Evolutionary conservation across 2,888 invertebrate species (phyloP), one percentile per base, ranked within the genome.

Genomic region (Cyaniris semiargus): DNA sequence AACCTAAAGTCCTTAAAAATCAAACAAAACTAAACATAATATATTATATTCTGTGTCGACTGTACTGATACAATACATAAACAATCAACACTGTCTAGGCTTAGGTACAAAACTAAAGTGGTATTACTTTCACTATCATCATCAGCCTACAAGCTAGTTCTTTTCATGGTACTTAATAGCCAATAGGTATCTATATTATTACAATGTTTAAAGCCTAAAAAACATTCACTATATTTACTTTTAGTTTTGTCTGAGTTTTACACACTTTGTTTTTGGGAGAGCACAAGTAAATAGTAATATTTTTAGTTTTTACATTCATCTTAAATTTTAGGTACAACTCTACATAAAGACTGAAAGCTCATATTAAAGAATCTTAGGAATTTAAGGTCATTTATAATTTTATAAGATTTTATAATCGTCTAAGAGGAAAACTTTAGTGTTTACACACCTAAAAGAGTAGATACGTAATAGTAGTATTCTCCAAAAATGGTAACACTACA

Each of bases 401-500:
- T n/a, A n/a, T n/a, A n/a, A n/a, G n/a, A n/a, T 1, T 66, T 66
- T 66, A 18, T 27, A 15, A 31, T 15, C 31, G 66, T 27, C 15
- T 66, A 27, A 27, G 66, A 66, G 27, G 27, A 27, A 15, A 27
- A 66, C 4, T 21, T 4, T 23, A 60, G 4, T 66, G 23, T 66
- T 66, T 31, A 66, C 66, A 31, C 10, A 15, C 27, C 66, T 15
- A 10, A 38, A 38, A 38, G 38, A 38, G 44, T 27, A 66, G 48
- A 18, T 7, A 66, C 66, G 66, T 66, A 31, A 5, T 6, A 66
- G 27, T 74, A 21, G 23, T 18, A 6, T 27, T 44, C 0, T 8
- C 53, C 74, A 21, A 53, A 74, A 53, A 74, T 23, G 74, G 74
- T 7, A 27, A 23, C 10, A 15, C 27, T 23, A 74, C 74, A 74